Percentiles rank a stretch among this genome's conserved stretches.
Evolutionary conservation across 2,113 vertebrate species (phyloP).

Genomic region (Tenrec ecaudatus): DNA sequence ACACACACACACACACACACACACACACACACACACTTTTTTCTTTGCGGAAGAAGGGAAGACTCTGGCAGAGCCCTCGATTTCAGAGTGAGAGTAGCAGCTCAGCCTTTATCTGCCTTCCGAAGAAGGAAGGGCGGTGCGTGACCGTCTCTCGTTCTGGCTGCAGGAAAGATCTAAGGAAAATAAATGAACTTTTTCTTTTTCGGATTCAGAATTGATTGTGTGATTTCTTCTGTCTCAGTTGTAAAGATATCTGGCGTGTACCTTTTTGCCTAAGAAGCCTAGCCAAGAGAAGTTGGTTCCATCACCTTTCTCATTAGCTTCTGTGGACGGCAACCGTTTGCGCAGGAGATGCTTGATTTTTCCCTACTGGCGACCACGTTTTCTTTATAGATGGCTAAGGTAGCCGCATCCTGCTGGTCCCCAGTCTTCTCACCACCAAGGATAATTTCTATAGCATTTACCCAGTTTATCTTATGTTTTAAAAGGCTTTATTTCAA

Average conservation of each 20-base stretch:
- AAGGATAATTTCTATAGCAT: not conserved
- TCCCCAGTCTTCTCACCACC: not conserved
- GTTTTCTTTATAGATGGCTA: not conserved
- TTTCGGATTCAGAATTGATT: not conserved
- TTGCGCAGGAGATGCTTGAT: not conserved
- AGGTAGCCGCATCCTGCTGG: not conserved
- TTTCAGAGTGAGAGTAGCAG: conserved; percentile 26
- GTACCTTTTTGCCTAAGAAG: not conserved
- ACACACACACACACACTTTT: too few relatives aligned
- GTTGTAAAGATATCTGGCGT: not conserved
- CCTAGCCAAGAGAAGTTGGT: not conserved
- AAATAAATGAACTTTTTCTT: conserved; percentile 8
- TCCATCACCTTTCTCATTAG: not conserved
- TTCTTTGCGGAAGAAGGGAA: conserved; percentile 33
- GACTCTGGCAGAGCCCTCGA: not conserved
- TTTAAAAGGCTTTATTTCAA: conserved; percentile 38
- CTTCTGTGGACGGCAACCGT: not conserved
- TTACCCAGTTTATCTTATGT: not conserved
- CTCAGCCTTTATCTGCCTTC: conserved; percentile 11
- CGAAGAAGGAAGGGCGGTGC: not conserved
- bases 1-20: too few relatives aligned
- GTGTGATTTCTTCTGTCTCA: conserved; percentile 15
- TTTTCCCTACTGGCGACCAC: not conserved
- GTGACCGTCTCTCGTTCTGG: conserved; percentile 39
- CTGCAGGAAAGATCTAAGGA: conserved; percentile 25